Evolutionary conservation across 2,888 invertebrate species (phyloP), one percentile per base, ranked within the genome.

Genomic region (Elysia crispata): DNA sequence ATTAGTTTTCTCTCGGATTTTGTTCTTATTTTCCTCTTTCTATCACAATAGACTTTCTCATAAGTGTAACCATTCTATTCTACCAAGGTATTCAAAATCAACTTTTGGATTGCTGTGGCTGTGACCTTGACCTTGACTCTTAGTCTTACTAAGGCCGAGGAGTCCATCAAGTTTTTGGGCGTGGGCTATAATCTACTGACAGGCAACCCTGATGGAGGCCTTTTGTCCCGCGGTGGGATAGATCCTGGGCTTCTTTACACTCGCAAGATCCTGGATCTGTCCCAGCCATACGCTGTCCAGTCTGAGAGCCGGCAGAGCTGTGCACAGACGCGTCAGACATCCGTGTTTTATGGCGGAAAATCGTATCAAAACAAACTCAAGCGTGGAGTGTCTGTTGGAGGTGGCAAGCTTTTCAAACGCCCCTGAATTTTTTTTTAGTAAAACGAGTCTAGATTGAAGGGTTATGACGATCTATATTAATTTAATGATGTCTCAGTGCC

Each of bases 191-290:
- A 86, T 70, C 54, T 86, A 6, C 80, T 86, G 49, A 86, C 85
- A 54, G 86, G 85, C 13, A 87, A 87, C 73, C 86, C 86, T 1
- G 86, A 87, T 67, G 86, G 86, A 13, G 85, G 86, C 62, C 80
- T 57, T 30, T 80, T 82, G 77, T 80, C 82, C 0, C 81, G 80
- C 20, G 86, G 86, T 0, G 86, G 86, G 0, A 84, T 85, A 31
- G 86, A 87, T 77, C 86, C 86, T 0, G 86, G 86, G 0, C 81
- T 86, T 5, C 76, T 81, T 1, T 78, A 85, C 28, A 83, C 86
- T 1, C 73, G 85, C 67, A 82, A 82, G 23, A 80, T 87, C 11
- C 82, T 86, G 64, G 82, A 83, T 23, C 49, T 87, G 23, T 80
- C 81, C 30, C 62, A 79, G 18, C 76, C 76, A 1, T 50, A 73